Base-by-base conservation (phyloP, 1,140 invertebrate genomes). In the Teleopsis dalmanni region DNA sequence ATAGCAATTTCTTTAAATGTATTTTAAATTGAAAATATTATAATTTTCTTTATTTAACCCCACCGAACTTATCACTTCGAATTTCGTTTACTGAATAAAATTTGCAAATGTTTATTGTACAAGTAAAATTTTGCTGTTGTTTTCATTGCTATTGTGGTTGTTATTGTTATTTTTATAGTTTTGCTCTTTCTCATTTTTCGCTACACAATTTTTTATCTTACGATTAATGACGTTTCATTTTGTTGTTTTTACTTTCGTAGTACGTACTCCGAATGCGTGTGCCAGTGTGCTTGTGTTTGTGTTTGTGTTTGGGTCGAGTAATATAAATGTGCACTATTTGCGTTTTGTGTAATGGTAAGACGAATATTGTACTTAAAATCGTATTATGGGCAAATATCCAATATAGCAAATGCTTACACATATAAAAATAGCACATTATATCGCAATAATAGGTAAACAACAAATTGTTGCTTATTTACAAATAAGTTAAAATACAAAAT, bases 21-120 rank as follows among this genome's bases (percentile, higher is more conserved):
- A n/a, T n/a, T n/a, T n/a, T 63, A 57, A 63, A 55, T 58, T 58
- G 58, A 60, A 51, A 53, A 40, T 50, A 16, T 50, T 58, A 23
- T 52, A 54, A 35, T 47, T 14, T 48, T 25, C 52, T 44, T 42
- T 44, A 48, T 36, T 50, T 51, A 18, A 21, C 34, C 40, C 51
- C 27, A 42, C 49, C 23, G 55, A 58, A 54, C 53, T 55, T 57
- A 41, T 53, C n/a, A 49, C 50, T 55, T 53, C 31, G 50, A 51
- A 35, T 55, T 55, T 53, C 48, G 42, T 42, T 57, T 59, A 46
- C 57, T 59, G 55, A 59, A 57, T 59, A 55, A 23, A 43, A 43
- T 29, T 43, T 29, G 25, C 14, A 31, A 43, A 31, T 43, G 27
- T 43, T 43, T 25, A 11, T 34, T 38, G 36, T 13, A 27, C 13